Evolutionary conservation across 2,888 invertebrate genomes (phyloP).

Genomic region (Thymelicus acteon): DNA sequence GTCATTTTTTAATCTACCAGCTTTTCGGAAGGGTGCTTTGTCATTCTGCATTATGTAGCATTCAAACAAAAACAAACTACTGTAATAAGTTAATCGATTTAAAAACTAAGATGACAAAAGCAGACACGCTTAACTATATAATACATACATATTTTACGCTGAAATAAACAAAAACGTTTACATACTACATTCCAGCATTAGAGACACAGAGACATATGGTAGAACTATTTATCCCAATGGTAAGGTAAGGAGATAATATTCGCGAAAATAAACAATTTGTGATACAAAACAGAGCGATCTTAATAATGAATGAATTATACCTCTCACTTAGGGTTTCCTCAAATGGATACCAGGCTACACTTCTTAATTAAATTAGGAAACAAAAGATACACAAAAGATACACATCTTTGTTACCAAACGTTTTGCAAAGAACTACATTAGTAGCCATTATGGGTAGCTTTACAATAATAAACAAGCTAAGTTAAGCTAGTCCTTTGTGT

Average conservation of each 20-base stretch:
- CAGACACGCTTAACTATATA: too few species aligned
- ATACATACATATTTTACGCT: too few species aligned
- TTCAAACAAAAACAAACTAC: too few species aligned
- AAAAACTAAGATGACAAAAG: too few species aligned
- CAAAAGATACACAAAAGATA: background rate
- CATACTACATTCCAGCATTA: too few species aligned
- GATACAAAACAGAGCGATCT: background rate
- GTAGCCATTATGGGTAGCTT: background rate
- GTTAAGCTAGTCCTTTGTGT: slow-evolving; percentile 13
- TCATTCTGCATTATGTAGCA: too few species aligned
- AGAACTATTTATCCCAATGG: too few species aligned
- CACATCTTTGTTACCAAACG: background rate
- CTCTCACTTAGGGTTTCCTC: background rate
- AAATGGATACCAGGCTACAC: background rate
- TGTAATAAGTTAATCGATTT: too few species aligned
- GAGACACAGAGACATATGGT: too few species aligned
- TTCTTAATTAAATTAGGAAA: slow-evolving; percentile 3
- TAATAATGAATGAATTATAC: background rate
- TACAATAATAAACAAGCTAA: background rate
- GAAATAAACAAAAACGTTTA: too few species aligned
- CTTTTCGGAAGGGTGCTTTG: too few species aligned
- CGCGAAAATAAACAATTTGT: background rate
- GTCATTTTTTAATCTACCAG: too few species aligned
- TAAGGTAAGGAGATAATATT: background rate
- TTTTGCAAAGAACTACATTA: background rate